Evolutionary conservation across 2,888 invertebrate species (phyloP).

Genomic region (Petrolisthes manimaculis): DNA sequence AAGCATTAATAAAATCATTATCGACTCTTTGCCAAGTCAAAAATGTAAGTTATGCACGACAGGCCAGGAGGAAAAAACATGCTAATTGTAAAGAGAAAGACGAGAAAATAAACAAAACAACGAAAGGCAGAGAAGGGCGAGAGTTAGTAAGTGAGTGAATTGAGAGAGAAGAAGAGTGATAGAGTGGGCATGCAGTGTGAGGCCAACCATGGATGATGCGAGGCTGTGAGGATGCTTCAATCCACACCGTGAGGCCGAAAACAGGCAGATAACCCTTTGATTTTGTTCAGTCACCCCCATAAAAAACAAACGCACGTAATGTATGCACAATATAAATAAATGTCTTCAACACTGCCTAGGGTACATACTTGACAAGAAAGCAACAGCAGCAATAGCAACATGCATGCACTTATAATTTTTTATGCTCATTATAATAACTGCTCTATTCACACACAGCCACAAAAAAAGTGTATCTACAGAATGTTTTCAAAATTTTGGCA

Average conservation of each 20-base stretch:
- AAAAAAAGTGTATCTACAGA: no score
- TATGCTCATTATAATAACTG: background rate
- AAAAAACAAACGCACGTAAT: background rate
- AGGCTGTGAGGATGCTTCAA: slow-evolving; percentile 60
- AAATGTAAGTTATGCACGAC: no score
- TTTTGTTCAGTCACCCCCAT: slow-evolving; percentile 50
- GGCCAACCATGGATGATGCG: slow-evolving; percentile 56
- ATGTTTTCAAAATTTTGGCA: no score
- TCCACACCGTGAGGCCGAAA: slow-evolving; percentile 55
- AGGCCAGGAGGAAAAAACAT: no score
- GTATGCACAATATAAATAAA: background rate
- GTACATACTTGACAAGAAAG: background rate
- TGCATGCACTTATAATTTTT: slow-evolving; percentile 6
- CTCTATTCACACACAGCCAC: background rate
- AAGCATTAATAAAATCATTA: no score
- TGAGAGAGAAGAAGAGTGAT: slow-evolving; percentile 16
- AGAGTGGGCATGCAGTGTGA: slow-evolving; percentile 45
- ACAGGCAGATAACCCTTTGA: slow-evolving; percentile 60
- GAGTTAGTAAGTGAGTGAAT: background rate
- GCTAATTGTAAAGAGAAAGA: background rate
- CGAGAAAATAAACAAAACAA: background rate
- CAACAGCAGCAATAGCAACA: background rate
- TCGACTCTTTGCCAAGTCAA: no score
- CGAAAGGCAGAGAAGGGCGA: background rate
- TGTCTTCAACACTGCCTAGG: slow-evolving; percentile 50